A percentile compares a stretch with the other conserved stretches of the same genome.
These are phyloP conservation scores for Sebastes miniatus DNA, from an alignment of 2,797 vertebrate species.

Conservation along the genomic window DNA sequence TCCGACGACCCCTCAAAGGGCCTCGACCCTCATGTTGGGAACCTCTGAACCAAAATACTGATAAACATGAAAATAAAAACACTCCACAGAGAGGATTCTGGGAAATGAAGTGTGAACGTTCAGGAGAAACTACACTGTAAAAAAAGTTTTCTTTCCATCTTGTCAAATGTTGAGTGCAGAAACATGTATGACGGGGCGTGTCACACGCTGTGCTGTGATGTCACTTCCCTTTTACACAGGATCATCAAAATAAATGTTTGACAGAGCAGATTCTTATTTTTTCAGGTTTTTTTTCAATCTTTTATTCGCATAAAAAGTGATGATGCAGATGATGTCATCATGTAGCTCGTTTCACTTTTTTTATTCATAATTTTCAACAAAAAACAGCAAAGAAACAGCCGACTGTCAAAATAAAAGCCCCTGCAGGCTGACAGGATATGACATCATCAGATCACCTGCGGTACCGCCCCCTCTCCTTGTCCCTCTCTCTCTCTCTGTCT, in stretches of 20 bases:
- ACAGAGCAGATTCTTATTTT: background rate
- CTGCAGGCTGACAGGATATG: background rate
- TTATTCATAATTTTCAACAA: background rate
- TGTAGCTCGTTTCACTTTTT: background rate
- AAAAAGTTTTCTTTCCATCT: background rate
- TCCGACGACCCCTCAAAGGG: background rate
- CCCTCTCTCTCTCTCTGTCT: conserved; percentile 87
- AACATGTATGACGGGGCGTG: background rate
- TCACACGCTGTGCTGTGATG: background rate
- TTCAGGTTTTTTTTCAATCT: background rate
- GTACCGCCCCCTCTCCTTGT: conserved; percentile 92
- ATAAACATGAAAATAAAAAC: background rate
- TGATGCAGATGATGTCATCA: conserved; percentile 18
- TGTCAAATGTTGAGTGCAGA: background rate
- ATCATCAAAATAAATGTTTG: conserved; percentile 12
- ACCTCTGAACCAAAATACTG: background rate
- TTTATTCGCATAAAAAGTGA: conserved; percentile 37
- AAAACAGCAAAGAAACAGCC: background rate
- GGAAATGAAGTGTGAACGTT: background rate
- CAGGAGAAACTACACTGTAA: background rate
- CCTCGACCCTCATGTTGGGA: background rate
- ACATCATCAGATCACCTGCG: conserved; percentile 82
- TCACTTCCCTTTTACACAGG: conserved; percentile 18
- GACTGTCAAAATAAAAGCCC: conserved; percentile 40
- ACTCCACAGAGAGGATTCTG: conserved; percentile 11